Conservation (phyloP, 2,797 vertebrate genomes). For the Neoniphon sammara region DNA sequence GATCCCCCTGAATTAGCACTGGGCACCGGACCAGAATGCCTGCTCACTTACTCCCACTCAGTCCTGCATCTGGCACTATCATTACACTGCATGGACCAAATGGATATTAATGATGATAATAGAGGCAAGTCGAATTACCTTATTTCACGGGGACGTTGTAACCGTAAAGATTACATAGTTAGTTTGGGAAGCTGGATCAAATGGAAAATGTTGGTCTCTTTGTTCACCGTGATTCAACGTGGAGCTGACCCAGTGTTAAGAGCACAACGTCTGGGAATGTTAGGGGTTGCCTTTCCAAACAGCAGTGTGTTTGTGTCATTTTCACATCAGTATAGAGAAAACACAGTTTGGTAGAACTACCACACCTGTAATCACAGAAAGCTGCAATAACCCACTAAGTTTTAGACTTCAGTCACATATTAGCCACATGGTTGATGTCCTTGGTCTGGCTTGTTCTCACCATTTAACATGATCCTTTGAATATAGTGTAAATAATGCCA, state of each 20-base stretch:
- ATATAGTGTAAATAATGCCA: too few species aligned
- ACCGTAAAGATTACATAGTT: conserved; percentile 48
- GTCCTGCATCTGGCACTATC: conserved; percentile 56
- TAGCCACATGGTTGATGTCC: too few species aligned
- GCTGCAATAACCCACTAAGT: background rate
- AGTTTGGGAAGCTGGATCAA: conserved; percentile 25
- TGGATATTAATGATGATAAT: conserved; percentile 60
- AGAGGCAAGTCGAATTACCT: conserved; percentile 31
- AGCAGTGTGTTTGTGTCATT: conserved; percentile 31
- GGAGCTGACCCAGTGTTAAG: conserved; percentile 3
- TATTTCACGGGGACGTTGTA: conserved; percentile 40
- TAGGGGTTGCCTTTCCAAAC: conserved; percentile 15
- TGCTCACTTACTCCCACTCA: conserved; percentile 30
- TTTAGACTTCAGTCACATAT: background rate
- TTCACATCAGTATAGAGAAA: background rate
- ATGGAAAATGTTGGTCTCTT: conserved; percentile 40
- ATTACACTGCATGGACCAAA: conserved; percentile 42
- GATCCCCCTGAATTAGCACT: conserved; percentile 41
- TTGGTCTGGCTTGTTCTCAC: too few species aligned
- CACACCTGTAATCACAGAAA: too few species aligned
- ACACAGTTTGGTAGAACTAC: background rate
- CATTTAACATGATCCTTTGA: too few species aligned
- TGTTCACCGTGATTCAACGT: conserved; percentile 11
- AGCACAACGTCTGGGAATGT: conserved; percentile 38
- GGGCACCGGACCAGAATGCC: conserved; percentile 36